Evolutionary conservation across 92 coral and sea anemone genomes (phyloP), one percentile per base, ranked within the genome.

Genomic region (Heliopora coerulea): DNA sequence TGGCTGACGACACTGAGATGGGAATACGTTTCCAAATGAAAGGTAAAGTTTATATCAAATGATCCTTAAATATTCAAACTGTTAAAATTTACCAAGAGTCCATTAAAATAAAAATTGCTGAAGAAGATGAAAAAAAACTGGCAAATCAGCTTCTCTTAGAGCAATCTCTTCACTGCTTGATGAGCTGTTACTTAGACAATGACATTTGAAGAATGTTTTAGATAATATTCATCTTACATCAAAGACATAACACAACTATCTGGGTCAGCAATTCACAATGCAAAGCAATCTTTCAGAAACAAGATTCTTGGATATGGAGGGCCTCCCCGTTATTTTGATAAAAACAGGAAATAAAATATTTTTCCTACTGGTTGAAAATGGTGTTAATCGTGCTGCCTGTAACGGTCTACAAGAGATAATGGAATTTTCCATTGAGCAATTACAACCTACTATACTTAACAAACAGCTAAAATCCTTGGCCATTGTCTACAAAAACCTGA

Each of bases 121-220:
- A 61, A 21, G 67, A 9, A 24, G 23, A 13, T 24, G 24, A 4
- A 61, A 61, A 3, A 21, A 26, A 28, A 37, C 35, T 2, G 35
- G 29, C 1, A 61, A 61, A 61, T 61, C 67, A 5, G 37, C 40
- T 19, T 23, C 67, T 32, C 29, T 24, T 32, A 61, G 29, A 26
- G 67, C 67, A 32, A 1, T 61, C 33, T 26, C 67, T 7, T 61
- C 67, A 30, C 40, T 61, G 67, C 18, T 61, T 8, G 29, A 10
- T 29, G 67, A 61, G 37, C 39, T 61, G 33, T 41, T 30, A 28
- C 24, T 21, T 10, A 61, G 67, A 61, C 29, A 30, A 24, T 61
- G 67, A 35, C 67, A 18, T 61, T 61, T 61, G 67, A 61, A 61
- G 67, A 61, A 61, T 61, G 67, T 10, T 61, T 61, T 20, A 5